phyloP scores from a whole-genome alignment of 2,888 invertebrate genomes.

The Colletes collaris region DNA sequence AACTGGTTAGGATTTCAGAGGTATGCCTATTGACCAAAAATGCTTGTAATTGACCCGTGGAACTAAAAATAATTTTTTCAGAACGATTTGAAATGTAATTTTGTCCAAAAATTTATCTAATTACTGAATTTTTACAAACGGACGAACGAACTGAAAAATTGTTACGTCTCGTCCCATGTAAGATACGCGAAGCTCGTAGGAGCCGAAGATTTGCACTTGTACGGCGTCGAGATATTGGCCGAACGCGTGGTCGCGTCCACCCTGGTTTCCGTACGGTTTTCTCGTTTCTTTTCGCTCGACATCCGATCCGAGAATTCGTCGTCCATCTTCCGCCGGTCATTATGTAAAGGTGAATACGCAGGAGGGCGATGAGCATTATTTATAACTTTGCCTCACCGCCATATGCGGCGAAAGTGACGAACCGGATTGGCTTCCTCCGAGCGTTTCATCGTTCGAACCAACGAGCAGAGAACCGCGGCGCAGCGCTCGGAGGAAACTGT shows the following conservation, averaged over 20 bases:
- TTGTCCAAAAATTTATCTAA: too few relatives aligned
- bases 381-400: constrained; percentile 61
- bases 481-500: neutral
- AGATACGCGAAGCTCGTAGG: neutral
- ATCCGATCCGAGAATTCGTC: constrained; percentile 60
- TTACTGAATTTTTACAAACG: too few relatives aligned
- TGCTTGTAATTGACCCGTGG: too few relatives aligned
- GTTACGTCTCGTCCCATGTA: neutral
- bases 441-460: constrained; percentile 20
- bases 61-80: too few relatives aligned
- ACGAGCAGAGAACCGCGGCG: neutral
- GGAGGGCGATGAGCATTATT: constrained; percentile 62
- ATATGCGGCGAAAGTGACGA: constrained; percentile 57
- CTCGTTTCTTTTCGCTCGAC: constrained; percentile 43
- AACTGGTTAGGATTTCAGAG: too few relatives aligned
- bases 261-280: constrained; percentile 30
- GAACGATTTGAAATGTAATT: too few relatives aligned
- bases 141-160: too few relatives aligned
- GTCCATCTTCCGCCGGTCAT: constrained; percentile 51
- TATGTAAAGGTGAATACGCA: constrained; percentile 62
- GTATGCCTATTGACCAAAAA: too few relatives aligned
- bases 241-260: neutral
- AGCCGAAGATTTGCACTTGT: constrained; percentile 43
- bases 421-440: constrained; percentile 59
- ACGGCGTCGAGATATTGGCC: constrained; percentile 30